Base-by-base conservation (phyloP, 2,888 invertebrate genomes). In the Lasioglossum lativentre region DNA sequence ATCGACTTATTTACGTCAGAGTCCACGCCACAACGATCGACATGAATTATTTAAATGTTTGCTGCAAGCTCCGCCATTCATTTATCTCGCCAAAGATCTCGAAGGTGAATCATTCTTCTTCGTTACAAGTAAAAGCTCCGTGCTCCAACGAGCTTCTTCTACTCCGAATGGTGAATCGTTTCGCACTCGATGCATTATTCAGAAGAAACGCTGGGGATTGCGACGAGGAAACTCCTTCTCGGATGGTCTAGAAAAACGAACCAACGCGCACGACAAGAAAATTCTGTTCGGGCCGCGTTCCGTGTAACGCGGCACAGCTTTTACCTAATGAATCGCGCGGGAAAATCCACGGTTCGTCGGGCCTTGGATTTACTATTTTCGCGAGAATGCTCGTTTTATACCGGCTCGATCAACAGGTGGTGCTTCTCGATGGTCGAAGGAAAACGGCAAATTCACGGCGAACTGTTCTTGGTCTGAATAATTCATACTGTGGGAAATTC, bases 161-260 rank as follows among this genome's bases (percentile, higher is more conserved):
- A n/a, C n/a, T 52, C 52, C 23, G 27, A 71, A 66, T 30, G 47
- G 23, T 77, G 40, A 45, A 40, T 40, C 19, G 38, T n/a, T 66
- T 16, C 74, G 75, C 73, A 66, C 56, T 63, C 75, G 87, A 91
- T 94, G 86, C 90, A 93, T 94, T 94, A 94, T 94, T 94, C 94
- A 93, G 83, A 23, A 76, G 81, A 80, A 81, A 66, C 68, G 70
- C 66, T 75, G 83, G 74, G 75, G 79, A 82, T 27, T 82, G 59
- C 71, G 38, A 19, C 19, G 56, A 56, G 45, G 75, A 42, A 59
- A 38, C 71, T 59, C 56, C 47, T 59, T 27, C 75, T 59, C 45
- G 8, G 40, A 56, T 34, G 40, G 30, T 27, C 8, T 47, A 47
- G 73, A 30, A 38, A 38, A 66, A 47, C 34, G 59, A 34, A 52